Evolutionary conservation across 2,888 invertebrate genomes (phyloP), one percentile per base, ranked within the genome.

Genomic region (Flexamia atlantica): DNA sequence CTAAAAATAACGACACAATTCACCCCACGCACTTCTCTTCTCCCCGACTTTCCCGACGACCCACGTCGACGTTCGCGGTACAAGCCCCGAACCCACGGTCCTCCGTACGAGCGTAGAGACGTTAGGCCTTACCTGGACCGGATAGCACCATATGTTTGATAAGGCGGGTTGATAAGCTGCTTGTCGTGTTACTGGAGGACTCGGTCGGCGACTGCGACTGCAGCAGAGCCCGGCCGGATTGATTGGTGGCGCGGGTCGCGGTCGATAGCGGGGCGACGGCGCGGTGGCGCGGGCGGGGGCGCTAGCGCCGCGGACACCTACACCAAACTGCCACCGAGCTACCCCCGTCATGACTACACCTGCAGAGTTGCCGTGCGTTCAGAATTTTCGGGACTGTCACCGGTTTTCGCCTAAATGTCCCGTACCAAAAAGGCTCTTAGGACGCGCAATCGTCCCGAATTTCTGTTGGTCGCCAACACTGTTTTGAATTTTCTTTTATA

Each of bases 101-200:
- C n/a, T 9, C 40, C 12, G 40, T 40, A 40, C 12, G 40, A 46
- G 12, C 14, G 32, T 68, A n/a, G 12, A 23, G 17, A 70, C 40
- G 5, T 70, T 10, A 57, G 20, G 25, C 17, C 87, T 85, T 86
- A 88, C 88, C 88, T 87, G 86, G 85, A 85, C 88, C 86, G 87
- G 87, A 86, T 85, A 88, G 88, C 88, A 88, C 88, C 88, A 88
- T 88, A 88, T 88, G 88, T 88, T 88, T 88, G 84, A 82, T 82
- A 82, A 84, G 80, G 82, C 85, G 84, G 84, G 81, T 40, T 85
- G 82, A 79, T 79, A 79, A 79, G 79, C 79, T 79, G 50, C 50
- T 36, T n/a, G 20, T 30, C 79, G 79, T 42, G 28, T 57, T 53
- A 76, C 76, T 50, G 32, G 57, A 3, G 42, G 42, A 72, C 50